Percentiles rank a stretch among this genome's conserved stretches.
phyloP scores from a whole-genome alignment of 1,140 invertebrate species.

The Cydia amplana region DNA sequence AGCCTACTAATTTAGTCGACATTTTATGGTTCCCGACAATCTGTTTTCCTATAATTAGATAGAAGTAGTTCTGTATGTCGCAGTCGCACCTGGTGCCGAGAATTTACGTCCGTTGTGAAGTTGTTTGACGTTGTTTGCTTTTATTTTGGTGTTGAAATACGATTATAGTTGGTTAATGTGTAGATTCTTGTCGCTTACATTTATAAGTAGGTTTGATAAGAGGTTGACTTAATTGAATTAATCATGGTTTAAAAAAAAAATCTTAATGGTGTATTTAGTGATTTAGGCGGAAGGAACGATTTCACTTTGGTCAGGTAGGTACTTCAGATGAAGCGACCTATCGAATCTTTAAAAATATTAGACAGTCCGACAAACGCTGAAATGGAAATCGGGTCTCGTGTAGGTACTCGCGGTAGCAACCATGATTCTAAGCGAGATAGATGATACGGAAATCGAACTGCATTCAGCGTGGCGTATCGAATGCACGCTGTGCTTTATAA shows the following conservation, averaged over 20 bases:
- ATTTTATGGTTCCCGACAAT: conserved; percentile 16
- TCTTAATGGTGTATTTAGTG: not conserved
- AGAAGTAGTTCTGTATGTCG: not conserved
- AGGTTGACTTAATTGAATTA: not conserved
- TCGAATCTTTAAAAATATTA: too few relatives aligned
- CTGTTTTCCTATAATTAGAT: conserved; percentile 19
- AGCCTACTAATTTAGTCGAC: conserved; percentile 16
- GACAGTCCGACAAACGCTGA: too few relatives aligned
- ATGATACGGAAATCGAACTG: too few relatives aligned
- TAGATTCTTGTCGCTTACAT: conserved; percentile 5
- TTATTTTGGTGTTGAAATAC: conserved; percentile 19
- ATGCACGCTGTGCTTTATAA: too few relatives aligned
- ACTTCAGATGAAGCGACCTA: too few relatives aligned
- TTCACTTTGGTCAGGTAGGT: not conserved
- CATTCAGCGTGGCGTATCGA: too few relatives aligned
- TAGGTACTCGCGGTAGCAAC: too few relatives aligned
- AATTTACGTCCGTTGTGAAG: conserved; percentile 12
- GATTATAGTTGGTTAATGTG: conserved; percentile 4
- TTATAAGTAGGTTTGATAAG: not conserved
- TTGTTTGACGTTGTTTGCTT: conserved; percentile 13
- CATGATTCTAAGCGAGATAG: too few relatives aligned
- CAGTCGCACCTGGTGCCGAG: conserved; percentile 5
- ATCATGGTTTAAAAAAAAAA: not conserved
- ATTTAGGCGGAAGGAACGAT: not conserved
- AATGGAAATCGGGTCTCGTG: too few relatives aligned